These are phyloP conservation scores for Nomada ruficornis DNA, from an alignment of 2,888 invertebrate genomes.

Conservation along the genomic window DNA sequence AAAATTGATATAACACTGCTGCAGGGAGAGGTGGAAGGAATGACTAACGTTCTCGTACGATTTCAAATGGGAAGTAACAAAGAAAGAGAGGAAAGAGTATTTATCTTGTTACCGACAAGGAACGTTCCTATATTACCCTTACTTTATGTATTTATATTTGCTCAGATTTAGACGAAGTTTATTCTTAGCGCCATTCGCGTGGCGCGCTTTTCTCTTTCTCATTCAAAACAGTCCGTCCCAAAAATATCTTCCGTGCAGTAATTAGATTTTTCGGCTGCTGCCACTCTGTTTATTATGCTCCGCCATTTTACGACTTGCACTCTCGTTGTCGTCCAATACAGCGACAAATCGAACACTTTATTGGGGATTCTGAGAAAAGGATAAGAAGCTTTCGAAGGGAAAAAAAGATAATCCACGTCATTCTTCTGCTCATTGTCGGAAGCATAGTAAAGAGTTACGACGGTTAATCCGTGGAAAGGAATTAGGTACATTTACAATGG, in stretches of 20 bases:
- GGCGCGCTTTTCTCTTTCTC: neutral
- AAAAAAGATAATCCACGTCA: no score
- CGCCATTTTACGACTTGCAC: no score
- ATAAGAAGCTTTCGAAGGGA: no score
- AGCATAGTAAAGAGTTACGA: neutral
- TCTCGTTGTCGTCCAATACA: no score
- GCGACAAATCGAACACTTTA: no score
- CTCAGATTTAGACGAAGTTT: neutral
- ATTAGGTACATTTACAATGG: neutral
- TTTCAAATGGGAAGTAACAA: constrained; percentile 35
- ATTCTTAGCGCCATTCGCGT: neutral
- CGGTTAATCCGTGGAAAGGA: no score
- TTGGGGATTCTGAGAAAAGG: no score
- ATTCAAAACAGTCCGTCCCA: constrained; percentile 1
- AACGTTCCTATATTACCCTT: constrained; percentile 31
- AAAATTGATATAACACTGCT: no score
- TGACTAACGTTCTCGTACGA: constrained; percentile 9
- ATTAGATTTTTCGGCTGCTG: no score
- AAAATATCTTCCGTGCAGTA: neutral
- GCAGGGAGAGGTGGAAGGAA: neutral
- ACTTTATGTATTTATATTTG: constrained; percentile 46
- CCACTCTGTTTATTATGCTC: no score
- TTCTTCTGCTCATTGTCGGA: neutral
- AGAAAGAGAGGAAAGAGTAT: constrained; percentile 45
- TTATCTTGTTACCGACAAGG: constrained; percentile 45